A percentile compares a stretch with the other conserved stretches of the same genome.
Evolutionary conservation across 2,888 invertebrate genomes (phyloP).

Genomic region (Prenolepis imparis): DNA sequence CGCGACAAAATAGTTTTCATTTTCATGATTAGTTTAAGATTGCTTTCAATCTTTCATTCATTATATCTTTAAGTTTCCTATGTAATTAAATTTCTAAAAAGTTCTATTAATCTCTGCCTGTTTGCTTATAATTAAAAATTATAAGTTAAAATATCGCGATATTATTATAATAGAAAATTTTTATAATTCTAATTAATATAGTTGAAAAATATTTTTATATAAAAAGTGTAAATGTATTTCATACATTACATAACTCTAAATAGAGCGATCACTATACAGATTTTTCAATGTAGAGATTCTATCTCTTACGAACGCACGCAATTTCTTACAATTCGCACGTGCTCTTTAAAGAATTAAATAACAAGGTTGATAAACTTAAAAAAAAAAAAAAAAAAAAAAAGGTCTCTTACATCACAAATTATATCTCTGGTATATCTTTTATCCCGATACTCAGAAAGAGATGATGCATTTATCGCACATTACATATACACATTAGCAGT

Average conservation of each 20-base stretch:
- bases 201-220: not conserved
- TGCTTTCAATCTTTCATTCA: not conserved
- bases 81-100: not conserved
- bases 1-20: not conserved
- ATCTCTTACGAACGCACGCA: not conserved
- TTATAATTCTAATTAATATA: not conserved
- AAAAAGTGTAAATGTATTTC: not conserved
- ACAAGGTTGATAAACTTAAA: not conserved
- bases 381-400: not conserved
- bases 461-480: not conserved
- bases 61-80: not conserved
- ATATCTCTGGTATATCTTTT: no score
- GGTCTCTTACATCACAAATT: not conserved
- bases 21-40: not conserved
- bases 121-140: not conserved
- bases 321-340: not conserved
- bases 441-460: not conserved
- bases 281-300: not conserved
- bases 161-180: not conserved
- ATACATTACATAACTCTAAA: not conserved
- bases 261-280: not conserved
- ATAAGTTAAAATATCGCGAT: not conserved
- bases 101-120: not conserved
- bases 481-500: slow-evolving; percentile 1
- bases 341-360: not conserved